Evolutionary conservation across 2,888 invertebrate species (phyloP).

Genomic region (Deilephila porcellus): DNA sequence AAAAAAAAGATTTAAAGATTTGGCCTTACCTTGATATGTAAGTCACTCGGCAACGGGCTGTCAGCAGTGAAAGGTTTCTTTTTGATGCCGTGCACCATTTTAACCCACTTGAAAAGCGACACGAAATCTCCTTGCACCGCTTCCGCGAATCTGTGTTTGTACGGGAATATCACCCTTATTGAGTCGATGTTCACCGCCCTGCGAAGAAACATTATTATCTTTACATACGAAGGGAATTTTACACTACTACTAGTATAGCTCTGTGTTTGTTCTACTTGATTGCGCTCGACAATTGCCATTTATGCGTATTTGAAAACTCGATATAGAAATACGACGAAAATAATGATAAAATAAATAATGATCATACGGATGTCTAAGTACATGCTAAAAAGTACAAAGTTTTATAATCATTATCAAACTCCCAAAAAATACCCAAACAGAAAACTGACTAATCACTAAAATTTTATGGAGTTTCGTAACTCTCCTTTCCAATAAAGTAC

Average conservation of each 20-base stretch:
- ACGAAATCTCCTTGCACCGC: constrained; percentile 95
- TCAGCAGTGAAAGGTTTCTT: constrained; percentile 88
- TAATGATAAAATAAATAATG: no score
- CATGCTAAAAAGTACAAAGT: no score
- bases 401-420: no score
- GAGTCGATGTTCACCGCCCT: constrained; percentile 86
- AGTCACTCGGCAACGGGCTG: constrained; percentile 93
- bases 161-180: constrained; percentile 91
- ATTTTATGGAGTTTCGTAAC: neutral
- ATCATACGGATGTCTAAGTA: no score
- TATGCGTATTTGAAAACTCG: no score
- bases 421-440: no score
- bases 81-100: constrained; percentile 90
- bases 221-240: neutral
- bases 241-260: no score
- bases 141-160: constrained; percentile 94
- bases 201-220: constrained; percentile 11
- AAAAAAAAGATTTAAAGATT: no score
- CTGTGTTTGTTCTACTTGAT: no score
- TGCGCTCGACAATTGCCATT: no score
- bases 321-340: no score
- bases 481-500: neutral
- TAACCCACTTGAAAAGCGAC: constrained; percentile 97
- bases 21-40: constrained; percentile 90
- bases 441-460: no score